phyloP scores from a whole-genome alignment of 2,888 invertebrate species.

The Caenorhabditis zanzibari region DNA sequence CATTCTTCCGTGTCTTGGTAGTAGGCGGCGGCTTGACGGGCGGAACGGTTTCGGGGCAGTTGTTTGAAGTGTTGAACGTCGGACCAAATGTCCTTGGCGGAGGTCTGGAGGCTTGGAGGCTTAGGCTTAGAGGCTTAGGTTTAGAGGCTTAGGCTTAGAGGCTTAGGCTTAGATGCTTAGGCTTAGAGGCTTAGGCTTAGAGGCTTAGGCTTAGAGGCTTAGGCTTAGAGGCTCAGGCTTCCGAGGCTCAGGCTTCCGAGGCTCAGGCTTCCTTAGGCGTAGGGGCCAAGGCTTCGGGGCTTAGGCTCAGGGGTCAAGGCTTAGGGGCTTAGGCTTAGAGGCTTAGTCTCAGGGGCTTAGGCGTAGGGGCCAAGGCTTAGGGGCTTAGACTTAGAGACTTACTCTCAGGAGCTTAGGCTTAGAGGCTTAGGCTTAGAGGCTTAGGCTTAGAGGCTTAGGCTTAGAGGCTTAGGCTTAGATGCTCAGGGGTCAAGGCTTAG shows the following conservation, averaged over 20 bases:
- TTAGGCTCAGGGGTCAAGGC: too few relatives aligned
- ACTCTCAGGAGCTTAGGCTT: background rate
- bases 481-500: constrained; percentile 53
- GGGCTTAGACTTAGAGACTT: too few relatives aligned
- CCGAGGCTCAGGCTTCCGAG: too few relatives aligned
- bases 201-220: too few relatives aligned
- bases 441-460: background rate
- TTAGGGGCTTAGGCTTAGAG: background rate
- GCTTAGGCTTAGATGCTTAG: too few relatives aligned
- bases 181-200: too few relatives aligned
- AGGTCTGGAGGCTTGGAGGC: constrained; percentile 52
- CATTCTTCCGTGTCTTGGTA: constrained; percentile 49
- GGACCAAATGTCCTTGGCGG: constrained; percentile 60
- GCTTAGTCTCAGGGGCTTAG: constrained; percentile 26
- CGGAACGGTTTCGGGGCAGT: constrained; percentile 51
- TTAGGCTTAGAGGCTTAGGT: background rate
- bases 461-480: too few relatives aligned
- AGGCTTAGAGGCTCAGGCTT: background rate
- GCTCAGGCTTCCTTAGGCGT: too few relatives aligned
- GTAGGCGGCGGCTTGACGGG: constrained; percentile 34
- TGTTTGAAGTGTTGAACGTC: constrained; percentile 59
- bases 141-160: too few relatives aligned
- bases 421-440: too few relatives aligned
- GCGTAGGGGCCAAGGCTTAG: constrained; percentile 51
- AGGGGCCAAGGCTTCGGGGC: background rate